Evolutionary conservation across 2,888 invertebrate species (phyloP).

Genomic region (Enoplolaimus lenunculus): DNA sequence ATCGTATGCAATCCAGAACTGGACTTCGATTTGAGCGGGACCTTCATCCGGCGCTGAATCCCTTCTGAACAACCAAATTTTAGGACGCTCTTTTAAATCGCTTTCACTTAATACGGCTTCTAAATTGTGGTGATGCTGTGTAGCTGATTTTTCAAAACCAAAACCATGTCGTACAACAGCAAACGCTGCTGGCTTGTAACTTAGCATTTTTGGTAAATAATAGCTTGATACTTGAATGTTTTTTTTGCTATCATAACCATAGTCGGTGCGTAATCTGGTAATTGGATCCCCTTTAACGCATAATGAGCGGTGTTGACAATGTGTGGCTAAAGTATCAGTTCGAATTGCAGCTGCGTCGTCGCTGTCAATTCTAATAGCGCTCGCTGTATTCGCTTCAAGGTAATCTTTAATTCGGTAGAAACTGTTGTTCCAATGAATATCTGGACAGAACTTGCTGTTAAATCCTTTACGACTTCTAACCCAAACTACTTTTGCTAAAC

Average conservation of each 20-base stretch:
- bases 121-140: not conserved
- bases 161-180: not conserved
- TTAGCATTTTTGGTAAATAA: not conserved
- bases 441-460: not conserved
- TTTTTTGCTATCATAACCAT: not conserved
- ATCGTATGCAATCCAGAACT: not conserved
- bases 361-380: not conserved
- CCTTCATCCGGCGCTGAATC: not conserved
- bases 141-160: not conserved
- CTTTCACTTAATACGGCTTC: not conserved
- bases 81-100: not conserved
- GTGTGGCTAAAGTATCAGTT: not conserved
- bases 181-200: not conserved
- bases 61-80: not conserved
- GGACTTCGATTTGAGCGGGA: not conserved
- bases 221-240: not conserved
- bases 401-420: not conserved
- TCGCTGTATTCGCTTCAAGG: not conserved
- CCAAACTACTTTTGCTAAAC: not conserved
- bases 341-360: not conserved
- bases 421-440: not conserved
- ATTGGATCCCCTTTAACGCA: not conserved
- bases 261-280: not conserved
- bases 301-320: not conserved
- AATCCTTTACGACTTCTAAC: not conserved